Conservation (phyloP, 2,888 invertebrate species). For the Cenopis cana region DNA sequence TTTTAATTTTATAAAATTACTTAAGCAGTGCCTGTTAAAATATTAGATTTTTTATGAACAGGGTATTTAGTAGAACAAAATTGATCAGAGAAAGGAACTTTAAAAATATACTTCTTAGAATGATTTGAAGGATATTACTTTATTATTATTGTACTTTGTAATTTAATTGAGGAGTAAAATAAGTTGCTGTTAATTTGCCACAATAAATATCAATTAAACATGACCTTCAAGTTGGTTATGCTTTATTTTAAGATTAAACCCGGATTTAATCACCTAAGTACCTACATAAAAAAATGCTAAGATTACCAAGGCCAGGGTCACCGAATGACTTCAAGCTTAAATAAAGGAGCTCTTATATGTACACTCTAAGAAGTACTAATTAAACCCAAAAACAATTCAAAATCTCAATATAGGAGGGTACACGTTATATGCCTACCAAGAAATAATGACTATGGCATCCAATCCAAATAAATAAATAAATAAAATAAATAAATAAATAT, state of each 20-base stretch:
- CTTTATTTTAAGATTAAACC: slow-evolving; percentile 19
- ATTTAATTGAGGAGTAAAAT: not conserved
- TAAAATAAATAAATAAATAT: no score
- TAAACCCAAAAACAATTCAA: no score
- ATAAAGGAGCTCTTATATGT: not conserved
- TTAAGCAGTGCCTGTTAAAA: no score
- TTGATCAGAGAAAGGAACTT: not conserved
- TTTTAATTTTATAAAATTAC: no score
- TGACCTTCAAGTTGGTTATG: slow-evolving; percentile 11
- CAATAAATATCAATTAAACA: slow-evolving; percentile 10
- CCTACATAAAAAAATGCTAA: slow-evolving; percentile 18
- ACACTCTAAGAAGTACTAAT: not conserved
- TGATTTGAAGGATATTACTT: not conserved
- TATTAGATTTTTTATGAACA: not conserved
- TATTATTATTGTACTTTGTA: not conserved
- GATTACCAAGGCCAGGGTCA: slow-evolving; percentile 6
- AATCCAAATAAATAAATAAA: no score
- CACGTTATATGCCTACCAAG: not conserved
- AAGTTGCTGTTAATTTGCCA: not conserved
- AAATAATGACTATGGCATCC: not conserved
- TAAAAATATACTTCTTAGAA: not conserved
- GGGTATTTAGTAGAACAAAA: not conserved
- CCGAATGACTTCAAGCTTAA: not conserved
- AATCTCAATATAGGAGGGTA: no score
- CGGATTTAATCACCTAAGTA: slow-evolving; percentile 4